A percentile compares a stretch with the other conserved stretches of the same genome.
These are phyloP conservation scores for Gobionotothen gibberifrons DNA, from an alignment of 2,797 vertebrate species.

Conservation along the genomic window DNA sequence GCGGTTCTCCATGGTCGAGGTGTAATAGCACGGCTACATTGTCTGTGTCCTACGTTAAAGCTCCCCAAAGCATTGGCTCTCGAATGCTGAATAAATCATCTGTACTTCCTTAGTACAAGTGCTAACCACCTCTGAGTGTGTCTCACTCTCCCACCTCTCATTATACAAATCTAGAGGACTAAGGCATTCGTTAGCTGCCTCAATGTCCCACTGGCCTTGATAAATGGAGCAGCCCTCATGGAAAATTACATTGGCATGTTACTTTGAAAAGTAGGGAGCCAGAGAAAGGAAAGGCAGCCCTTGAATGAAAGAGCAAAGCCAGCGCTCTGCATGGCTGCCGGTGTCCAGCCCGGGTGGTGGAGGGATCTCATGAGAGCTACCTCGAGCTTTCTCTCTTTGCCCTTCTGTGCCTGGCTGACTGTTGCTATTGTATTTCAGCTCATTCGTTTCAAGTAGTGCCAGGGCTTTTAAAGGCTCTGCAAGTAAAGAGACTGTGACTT, in stretches of 20 bases:
- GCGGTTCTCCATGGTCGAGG: slow-evolving; percentile 45
- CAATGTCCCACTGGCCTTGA: slow-evolving; percentile 75
- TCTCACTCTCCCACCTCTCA: slow-evolving; percentile 76
- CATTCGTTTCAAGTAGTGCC: slow-evolving; percentile 73
- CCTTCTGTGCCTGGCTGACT: slow-evolving; percentile 57
- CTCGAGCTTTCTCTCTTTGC: slow-evolving; percentile 60
- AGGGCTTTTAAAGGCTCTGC: slow-evolving; percentile 65
- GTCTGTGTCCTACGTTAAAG: slow-evolving; percentile 67
- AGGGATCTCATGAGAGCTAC: slow-evolving; percentile 66
- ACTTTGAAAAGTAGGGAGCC: slow-evolving; percentile 58
- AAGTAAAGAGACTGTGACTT: slow-evolving; percentile 52
- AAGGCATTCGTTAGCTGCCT: slow-evolving; percentile 76
- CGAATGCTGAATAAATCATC: slow-evolving; percentile 77
- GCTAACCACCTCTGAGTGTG: slow-evolving; percentile 70
- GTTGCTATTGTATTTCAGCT: slow-evolving; percentile 75
- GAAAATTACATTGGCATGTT: slow-evolving; percentile 81
- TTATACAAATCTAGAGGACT: slow-evolving; percentile 78
- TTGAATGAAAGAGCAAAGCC: slow-evolving; percentile 71
- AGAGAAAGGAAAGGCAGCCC: slow-evolving; percentile 55
- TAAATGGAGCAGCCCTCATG: slow-evolving; percentile 79
- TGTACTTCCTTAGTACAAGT: slow-evolving; percentile 65
- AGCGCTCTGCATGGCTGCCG: slow-evolving; percentile 60
- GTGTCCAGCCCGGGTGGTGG: slow-evolving; percentile 59
- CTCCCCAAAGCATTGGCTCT: slow-evolving; percentile 69
- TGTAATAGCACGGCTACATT: slow-evolving; percentile 58